Evolutionary conservation across 2,797 vertebrate species (phyloP), one percentile per base, ranked within the genome.

Genomic region (Darevskia nairensis): DNA sequence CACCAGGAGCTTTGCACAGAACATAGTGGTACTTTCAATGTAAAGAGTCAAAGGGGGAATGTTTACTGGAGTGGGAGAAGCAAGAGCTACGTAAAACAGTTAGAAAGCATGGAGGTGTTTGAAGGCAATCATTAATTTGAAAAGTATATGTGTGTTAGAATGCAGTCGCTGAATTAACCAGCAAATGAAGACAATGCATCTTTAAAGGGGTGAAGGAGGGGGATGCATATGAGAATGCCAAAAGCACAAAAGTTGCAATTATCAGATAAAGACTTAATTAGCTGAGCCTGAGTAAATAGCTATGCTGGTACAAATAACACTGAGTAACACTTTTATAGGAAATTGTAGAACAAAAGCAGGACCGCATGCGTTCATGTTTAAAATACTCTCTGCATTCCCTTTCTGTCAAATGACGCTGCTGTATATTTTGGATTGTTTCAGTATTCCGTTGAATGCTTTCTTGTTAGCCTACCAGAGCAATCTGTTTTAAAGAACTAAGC

Each of bases 211-310:
- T 41, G 72, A 82, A 69, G 76, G 76, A 64, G 55, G 78, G 61
- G 39, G 46, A 79, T 7, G 3, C 10, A 29, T 46, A 64, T 39
- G 35, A 10, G 23, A 87, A 87, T 82, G 77, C 66, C 0, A n/a
- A 84, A 86, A 82, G 76, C 44, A 86, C 64, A 86, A 75, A 85
- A n/a, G 2, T 82, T 88, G 79, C 88, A 90, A 85, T 83, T 86
- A 72, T 77, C 64, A 23, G 71, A 55, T 90, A 11, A 85, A 90
- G 55, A 55, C 25, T 85, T 77, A 88, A 89, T 81, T 55, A 46
- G 50, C 68, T 17, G 6, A 85, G 41, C 10, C 88, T 81, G 41
- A 86, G 61, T 89, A 86, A 89, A 85, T 59, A 85, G 41, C 78
- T 86, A 11, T 59, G 50, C 44, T 61, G 25, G 8, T 61, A 1